phyloP scores from a whole-genome alignment of 2,888 invertebrate genomes.

The Pristionchus arcanus region DNA sequence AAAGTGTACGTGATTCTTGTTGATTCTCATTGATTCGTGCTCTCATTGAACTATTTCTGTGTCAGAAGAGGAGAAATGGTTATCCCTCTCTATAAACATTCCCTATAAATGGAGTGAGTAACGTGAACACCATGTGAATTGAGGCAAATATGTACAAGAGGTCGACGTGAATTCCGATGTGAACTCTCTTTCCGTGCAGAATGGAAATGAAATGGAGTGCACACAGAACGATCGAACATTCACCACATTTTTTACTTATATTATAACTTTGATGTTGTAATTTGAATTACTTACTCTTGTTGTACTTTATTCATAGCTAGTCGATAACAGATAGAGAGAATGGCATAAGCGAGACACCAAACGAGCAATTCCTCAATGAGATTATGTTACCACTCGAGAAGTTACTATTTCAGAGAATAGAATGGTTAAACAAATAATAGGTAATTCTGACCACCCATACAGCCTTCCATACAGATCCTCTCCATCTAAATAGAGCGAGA shows the following conservation, averaged over 20 bases:
- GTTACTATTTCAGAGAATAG: background rate
- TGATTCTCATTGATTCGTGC: background rate
- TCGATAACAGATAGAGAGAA: slow-evolving; percentile 54
- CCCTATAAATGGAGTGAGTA: slow-evolving; percentile 18
- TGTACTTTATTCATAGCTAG: slow-evolving; percentile 46
- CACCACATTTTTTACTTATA: background rate
- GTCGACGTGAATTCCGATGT: slow-evolving; percentile 33
- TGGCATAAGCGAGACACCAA: slow-evolving; percentile 51
- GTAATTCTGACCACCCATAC: slow-evolving; percentile 39
- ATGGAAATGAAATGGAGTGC: background rate
- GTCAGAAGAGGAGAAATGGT: background rate
- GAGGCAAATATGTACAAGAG: background rate
- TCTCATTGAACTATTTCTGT: slow-evolving; percentile 16
- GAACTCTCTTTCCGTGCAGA: slow-evolving; percentile 23
- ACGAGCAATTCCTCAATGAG: slow-evolving; percentile 22
- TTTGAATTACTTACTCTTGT: slow-evolving; percentile 20
- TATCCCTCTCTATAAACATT: slow-evolving; percentile 24
- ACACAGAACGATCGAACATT: background rate
- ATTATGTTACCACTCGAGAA: background rate
- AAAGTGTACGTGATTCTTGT: background rate
- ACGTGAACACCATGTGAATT: slow-evolving; percentile 28
- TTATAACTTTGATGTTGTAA: background rate
- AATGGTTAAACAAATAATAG: background rate
- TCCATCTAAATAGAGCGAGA: slow-evolving; percentile 43
- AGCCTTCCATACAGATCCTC: slow-evolving; percentile 51